phyloP scores from a whole-genome alignment of 2,888 invertebrate species.

The Agrochola macilenta region DNA sequence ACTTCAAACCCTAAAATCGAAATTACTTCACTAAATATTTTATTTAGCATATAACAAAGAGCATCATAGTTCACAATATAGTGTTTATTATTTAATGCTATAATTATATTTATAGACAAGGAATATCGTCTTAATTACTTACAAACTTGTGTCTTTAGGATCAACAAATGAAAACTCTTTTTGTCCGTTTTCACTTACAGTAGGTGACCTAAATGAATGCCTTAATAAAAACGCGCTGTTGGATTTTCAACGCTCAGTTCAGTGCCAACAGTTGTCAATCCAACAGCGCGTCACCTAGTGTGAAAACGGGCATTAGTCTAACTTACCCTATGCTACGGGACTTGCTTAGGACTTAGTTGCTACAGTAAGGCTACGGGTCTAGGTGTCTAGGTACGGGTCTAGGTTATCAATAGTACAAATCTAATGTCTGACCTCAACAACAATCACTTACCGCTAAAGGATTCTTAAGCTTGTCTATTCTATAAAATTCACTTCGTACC shows the following conservation, averaged over 20 bases:
- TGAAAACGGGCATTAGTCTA: background rate
- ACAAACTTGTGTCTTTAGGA: conserved; percentile 54
- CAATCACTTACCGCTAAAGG: conserved; percentile 14
- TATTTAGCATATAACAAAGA: conserved; percentile 44
- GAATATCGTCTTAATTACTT: conserved; percentile 25
- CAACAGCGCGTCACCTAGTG: background rate
- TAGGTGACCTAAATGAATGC: background rate
- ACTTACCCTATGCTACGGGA: conserved; percentile 33
- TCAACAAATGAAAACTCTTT: conserved; percentile 38
- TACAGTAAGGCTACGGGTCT: conserved; percentile 66
- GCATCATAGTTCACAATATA: conserved; percentile 20
- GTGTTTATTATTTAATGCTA: conserved; percentile 13
- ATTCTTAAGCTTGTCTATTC: background rate
- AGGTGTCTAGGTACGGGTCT: conserved; percentile 63
- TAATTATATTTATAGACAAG: background rate
- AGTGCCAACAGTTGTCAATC: background rate
- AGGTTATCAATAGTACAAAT: conserved; percentile 45
- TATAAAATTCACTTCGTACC: no score
- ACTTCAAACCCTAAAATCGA: conserved; percentile 11
- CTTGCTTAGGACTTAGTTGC: conserved; percentile 38
- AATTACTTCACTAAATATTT: background rate
- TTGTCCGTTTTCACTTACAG: background rate
- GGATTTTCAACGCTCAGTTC: background rate
- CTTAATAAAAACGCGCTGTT: background rate
- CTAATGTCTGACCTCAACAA: conserved; percentile 5